Percentiles rank a stretch among this genome's conserved stretches.
phyloP scores from a whole-genome alignment of 1,140 invertebrate species.

The Tyrophagus putrescentiae region DNA sequence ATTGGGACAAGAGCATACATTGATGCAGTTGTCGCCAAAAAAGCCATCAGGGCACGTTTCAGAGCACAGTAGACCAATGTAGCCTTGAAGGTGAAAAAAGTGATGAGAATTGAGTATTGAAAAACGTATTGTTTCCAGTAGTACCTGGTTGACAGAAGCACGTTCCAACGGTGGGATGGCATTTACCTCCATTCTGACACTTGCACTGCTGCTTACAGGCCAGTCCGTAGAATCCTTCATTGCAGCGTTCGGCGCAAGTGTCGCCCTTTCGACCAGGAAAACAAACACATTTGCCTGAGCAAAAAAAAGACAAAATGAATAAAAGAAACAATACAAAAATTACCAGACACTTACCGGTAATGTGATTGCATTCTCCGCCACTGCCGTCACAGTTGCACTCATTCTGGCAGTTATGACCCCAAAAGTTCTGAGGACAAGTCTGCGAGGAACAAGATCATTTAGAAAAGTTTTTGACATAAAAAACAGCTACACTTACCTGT shows the following conservation, averaged over 20 bases:
- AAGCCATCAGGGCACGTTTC: slow-evolving; percentile 63
- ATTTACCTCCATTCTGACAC: slow-evolving; percentile 36
- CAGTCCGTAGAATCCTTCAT: slow-evolving; percentile 29
- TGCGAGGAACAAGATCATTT: slow-evolving; percentile 1
- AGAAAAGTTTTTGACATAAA: not conserved
- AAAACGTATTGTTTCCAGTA: slow-evolving; percentile 26
- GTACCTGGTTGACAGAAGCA: slow-evolving; percentile 67
- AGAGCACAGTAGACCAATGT: slow-evolving; percentile 34
- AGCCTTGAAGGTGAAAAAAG: not conserved
- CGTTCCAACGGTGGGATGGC: slow-evolving; percentile 41
- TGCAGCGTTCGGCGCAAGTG: slow-evolving; percentile 23
- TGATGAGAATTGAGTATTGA: not conserved
- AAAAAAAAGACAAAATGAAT: not conserved
- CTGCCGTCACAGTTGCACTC: slow-evolving; percentile 50
- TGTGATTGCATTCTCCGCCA: slow-evolving; percentile 54
- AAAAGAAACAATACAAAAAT: not conserved
- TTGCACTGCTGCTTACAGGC: slow-evolving; percentile 36
- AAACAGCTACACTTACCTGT: slow-evolving; percentile 21
- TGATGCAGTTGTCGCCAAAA: slow-evolving; percentile 72
- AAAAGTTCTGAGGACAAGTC: slow-evolving; percentile 38
- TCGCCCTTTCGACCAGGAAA: slow-evolving; percentile 20
- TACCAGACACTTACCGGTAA: slow-evolving; percentile 67
- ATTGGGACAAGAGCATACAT: slow-evolving; percentile 49
- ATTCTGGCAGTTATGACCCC: slow-evolving; percentile 52
- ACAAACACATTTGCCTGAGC: slow-evolving; percentile 18